Base-by-base conservation (phyloP, 2,113 vertebrate species). In the Bos taurus region DNA sequence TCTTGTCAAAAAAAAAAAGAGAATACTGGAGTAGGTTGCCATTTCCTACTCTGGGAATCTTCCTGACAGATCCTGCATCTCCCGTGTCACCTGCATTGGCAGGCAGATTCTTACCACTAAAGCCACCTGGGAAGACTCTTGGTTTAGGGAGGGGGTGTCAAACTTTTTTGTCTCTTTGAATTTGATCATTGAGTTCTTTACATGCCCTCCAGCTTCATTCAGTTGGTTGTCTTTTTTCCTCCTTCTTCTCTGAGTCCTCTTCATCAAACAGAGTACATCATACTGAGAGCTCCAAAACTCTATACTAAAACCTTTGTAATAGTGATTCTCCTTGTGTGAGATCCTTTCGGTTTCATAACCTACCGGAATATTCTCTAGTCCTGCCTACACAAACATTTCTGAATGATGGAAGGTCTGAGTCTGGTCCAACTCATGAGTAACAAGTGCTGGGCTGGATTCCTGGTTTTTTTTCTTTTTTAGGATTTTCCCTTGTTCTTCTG, bases 391-490 rank as follows among this genome's bases (percentile, higher is more conserved):
- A 74, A 15, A 83, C 33, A 52, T 78, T 81, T 40, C n/a, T 30
- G 80, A 30, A 67, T 95, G 59, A 4, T 84, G 12, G 77, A 88
- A 40, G 91, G 13, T 94, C 25, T 92, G 57, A 96, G 52, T 78
- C 67, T 94, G 28, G 8, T 92, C n/a, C 67, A 93, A n/a, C 13
- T 40, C 19, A 62, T 36, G 36, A 96, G 25, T 87, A 87, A 17
- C 6, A 85, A 91, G 36, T 89, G 5, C 50, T 74, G 17, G 40
- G 30, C 52, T 89, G 50, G 56, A n/a, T 56, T 7, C 48, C 52
- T 90, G 56, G 48, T 77, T 89, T 96, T 93, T 89, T 89, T 67
- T 82, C 33, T 83, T 83, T 54, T 83, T 83, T 83, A 94, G 84
- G 5, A 71, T 94, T 92, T 97, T 28, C 23, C 16, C 54, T 30